Conservation (phyloP, 2,797 vertebrate species). For the Linurgus olivaceus region DNA sequence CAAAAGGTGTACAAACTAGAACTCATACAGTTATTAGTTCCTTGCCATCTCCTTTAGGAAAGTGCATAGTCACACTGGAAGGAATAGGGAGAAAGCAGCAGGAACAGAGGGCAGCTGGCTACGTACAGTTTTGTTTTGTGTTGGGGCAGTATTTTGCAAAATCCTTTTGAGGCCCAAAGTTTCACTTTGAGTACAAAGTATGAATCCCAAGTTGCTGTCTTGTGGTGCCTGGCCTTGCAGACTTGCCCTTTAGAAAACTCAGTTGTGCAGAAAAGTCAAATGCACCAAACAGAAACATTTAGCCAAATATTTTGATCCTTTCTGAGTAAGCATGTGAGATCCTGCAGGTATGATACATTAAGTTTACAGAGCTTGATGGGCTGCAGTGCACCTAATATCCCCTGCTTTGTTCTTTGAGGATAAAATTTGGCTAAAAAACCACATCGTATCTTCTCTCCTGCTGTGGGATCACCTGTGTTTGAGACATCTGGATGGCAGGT, state of each 20-base stretch:
- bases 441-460: accelerated
- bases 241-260: not conserved
- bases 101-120: not conserved
- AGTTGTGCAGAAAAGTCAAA: not conserved
- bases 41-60: not conserved
- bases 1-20: not conserved
- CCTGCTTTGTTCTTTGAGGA: not conserved
- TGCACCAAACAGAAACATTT: not conserved
- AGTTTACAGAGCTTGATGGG: not conserved
- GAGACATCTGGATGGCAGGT: not conserved
- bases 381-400: not conserved
- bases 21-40: not conserved
- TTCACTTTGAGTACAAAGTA: not conserved
- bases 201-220: not conserved
- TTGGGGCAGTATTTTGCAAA: not conserved
- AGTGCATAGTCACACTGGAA: not conserved
- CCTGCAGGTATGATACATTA: not conserved
- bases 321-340: not conserved
- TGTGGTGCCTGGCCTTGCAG: not conserved
- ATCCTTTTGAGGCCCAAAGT: not conserved
- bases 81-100: not conserved
- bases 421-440: not conserved
- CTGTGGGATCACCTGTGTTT: not conserved
- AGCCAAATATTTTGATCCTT: not conserved
- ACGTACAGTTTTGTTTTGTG: accelerated